Evolutionary conservation across 2,113 vertebrate species (phyloP).

Genomic region (Crocuta crocuta): DNA sequence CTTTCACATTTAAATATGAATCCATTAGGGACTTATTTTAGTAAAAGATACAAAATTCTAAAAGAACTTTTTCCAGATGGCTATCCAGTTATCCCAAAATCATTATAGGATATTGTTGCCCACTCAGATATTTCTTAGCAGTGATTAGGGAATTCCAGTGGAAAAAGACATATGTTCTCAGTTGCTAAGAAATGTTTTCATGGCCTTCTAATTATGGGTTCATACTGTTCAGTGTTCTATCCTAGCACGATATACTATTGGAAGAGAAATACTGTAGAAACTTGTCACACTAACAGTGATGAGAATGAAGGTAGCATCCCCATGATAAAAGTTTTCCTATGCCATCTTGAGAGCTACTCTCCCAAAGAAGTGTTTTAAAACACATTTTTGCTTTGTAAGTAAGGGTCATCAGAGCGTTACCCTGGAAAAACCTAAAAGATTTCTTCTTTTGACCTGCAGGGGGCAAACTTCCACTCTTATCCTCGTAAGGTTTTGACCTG

Average conservation of each 20-base stretch:
- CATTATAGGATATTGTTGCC: not conserved
- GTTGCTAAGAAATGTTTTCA: not conserved
- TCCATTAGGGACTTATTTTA: not conserved
- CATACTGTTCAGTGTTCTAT: not conserved
- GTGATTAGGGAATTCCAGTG: not conserved
- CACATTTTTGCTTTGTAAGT: not conserved
- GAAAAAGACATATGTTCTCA: not conserved
- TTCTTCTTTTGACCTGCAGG: constrained; percentile 71
- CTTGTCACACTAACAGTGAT: not conserved
- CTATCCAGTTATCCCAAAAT: not conserved
- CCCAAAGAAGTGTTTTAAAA: not conserved
- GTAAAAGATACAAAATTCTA: not conserved
- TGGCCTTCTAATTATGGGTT: not conserved
- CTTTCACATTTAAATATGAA: not conserved
- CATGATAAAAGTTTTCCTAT: not conserved
- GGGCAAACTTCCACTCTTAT: constrained; percentile 63
- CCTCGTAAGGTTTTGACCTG: not conserved
- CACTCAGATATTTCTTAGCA: not conserved
- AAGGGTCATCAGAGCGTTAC: not conserved
- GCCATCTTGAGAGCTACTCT: not conserved
- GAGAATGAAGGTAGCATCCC: not conserved
- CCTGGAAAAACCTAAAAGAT: not conserved
- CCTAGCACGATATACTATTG: not conserved
- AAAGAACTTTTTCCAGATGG: not conserved
- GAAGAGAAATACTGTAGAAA: not conserved